Base-by-base conservation (phyloP, 1,140 invertebrate species). In the Aethina tumida region DNA sequence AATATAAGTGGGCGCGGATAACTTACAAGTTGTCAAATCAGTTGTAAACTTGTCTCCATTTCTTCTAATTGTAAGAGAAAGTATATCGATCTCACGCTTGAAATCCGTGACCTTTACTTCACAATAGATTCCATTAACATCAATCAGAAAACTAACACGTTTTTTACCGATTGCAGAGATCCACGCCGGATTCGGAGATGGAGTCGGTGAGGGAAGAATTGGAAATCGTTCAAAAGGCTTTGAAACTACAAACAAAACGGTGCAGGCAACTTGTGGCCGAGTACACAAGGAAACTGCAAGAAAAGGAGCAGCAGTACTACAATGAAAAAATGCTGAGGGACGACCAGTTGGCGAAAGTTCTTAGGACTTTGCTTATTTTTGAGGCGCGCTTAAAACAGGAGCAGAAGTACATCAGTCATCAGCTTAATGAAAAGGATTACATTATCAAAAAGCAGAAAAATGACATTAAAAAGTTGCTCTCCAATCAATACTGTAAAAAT, bases 381-480 rank as follows among this genome's bases (percentile, higher is more conserved):
- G 80, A 85, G 53, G 75, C 78, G 0, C 64, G 77, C n/a, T 59
- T 84, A 2, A 71, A 74, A n/a, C 71, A 77, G 50, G 81, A 85
- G 56, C 79, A 84, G 51, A 77, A 78, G 49, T 73, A 71, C 44
- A 81, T 85, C 24, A 69, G 71, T 20, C 70, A 73, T 24, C 68
- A 77, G 32, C 64, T 85, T 2, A 67, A 70, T 22, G 77, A 79
- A 49, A 81, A 81, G 52, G 80, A 83, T 52, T 72, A 70, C 49
- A 70, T 81, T 12, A 81, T 84, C 17, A 69, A 71, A 41, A 67
- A 71, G 34, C 81, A 84, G 53, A 73, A 75, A 49, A 65, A 73
- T 35, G 77, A 84, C 53, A 81, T 84, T 31, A 63, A 70, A 5
- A 74, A 70, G 53, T 62, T 82, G 7, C 35, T 58, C 13, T 44